Evolutionary conservation across 2,113 vertebrate species (phyloP).

Genomic region (Rynchops niger): DNA sequence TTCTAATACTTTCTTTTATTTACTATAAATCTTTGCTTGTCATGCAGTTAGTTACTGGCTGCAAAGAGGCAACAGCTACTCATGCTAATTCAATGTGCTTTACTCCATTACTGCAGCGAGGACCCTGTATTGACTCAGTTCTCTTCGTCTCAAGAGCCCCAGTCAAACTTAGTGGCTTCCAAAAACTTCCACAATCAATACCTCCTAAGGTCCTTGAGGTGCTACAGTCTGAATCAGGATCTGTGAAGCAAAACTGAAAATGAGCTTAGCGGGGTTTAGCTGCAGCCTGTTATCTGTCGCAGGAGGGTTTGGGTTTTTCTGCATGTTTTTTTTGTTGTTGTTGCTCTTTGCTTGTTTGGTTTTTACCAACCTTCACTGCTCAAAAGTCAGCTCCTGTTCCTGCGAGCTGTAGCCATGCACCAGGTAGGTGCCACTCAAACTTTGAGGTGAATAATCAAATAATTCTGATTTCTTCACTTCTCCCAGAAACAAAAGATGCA

Average conservation of each 20-base stretch:
- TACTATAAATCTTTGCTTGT: not conserved
- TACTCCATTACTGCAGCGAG: not conserved
- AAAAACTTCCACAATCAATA: constrained; percentile 53
- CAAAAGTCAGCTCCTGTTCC: not conserved
- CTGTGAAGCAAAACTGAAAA: constrained; percentile 66
- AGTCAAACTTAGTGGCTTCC: constrained; percentile 16
- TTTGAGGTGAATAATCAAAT: not conserved
- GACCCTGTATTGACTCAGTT: not conserved
- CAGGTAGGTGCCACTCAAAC: not conserved
- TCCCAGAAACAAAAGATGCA: not conserved
- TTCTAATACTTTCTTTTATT: not conserved
- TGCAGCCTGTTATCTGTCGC: constrained; percentile 42
- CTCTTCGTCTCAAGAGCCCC: not conserved
- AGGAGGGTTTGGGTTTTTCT: not conserved
- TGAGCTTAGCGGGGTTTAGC: constrained; percentile 52
- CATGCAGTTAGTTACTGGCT: not conserved
- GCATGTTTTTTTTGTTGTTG: not conserved
- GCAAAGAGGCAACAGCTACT: not conserved
- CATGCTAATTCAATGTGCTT: not conserved
- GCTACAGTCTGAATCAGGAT: constrained; percentile 56
- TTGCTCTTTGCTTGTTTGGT: not conserved
- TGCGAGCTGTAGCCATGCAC: not conserved
- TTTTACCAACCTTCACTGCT: not conserved
- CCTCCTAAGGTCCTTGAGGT: constrained; percentile 12
- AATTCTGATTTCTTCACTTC: not conserved